phyloP scores from a whole-genome alignment of 2,888 invertebrate species.

The Conus canariensis region DNA sequence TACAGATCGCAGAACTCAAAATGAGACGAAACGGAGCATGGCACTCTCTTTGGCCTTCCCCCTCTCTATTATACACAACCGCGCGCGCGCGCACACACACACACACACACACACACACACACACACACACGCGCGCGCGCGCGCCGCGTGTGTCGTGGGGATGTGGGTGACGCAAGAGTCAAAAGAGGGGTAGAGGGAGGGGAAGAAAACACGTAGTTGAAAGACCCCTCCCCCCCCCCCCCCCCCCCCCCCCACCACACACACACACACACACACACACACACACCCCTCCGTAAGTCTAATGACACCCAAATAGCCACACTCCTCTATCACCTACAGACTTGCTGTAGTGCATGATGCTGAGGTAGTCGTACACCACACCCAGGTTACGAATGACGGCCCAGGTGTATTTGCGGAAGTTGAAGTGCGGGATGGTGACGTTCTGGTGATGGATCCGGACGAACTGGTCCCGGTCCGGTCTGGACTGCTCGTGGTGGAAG shows the following conservation, averaged over 20 bases:
- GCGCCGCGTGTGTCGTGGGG: too few relatives aligned
- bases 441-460: constrained; percentile 53
- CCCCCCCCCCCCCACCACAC: too few relatives aligned
- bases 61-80: not conserved
- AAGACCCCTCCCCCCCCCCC: too few relatives aligned
- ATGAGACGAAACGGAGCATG: too few relatives aligned
- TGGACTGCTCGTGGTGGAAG: constrained; percentile 66
- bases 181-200: too few relatives aligned
- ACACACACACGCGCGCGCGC: not conserved
- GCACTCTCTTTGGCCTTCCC: not conserved
- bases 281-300: too few relatives aligned
- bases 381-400: constrained; percentile 51
- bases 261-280: too few relatives aligned
- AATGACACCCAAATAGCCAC: not conserved
- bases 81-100: not conserved
- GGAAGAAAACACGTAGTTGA: not conserved
- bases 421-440: constrained; percentile 53
- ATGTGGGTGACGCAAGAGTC: too few relatives aligned
- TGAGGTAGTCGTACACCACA: constrained; percentile 65
- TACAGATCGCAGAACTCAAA: not conserved
- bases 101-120: not conserved
- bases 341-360: constrained; percentile 67
- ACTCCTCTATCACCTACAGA: constrained; percentile 48
- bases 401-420: constrained; percentile 58
- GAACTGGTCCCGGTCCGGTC: constrained; percentile 63